Conservation (phyloP, 2,888 invertebrate species). For the Rhodophaea formosa region DNA sequence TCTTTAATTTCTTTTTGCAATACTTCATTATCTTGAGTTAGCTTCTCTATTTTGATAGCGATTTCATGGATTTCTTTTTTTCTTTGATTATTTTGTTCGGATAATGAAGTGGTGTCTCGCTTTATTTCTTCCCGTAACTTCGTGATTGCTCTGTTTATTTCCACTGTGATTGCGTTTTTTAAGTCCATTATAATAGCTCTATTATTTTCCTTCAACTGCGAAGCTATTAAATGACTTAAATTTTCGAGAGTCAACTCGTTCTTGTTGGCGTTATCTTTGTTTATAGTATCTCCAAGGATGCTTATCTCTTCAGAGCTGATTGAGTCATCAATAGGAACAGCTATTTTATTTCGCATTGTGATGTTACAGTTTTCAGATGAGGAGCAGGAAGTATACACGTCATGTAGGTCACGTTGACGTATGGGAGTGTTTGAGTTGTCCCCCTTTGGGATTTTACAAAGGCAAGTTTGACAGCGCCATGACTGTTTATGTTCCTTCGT, state of each 20-base stretch:
- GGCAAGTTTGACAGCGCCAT: neutral
- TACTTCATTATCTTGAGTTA: conserved; percentile 12
- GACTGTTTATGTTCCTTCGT: neutral
- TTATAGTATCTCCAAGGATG: neutral
- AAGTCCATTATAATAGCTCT: no score
- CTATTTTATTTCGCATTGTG: neutral
- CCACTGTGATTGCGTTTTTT: neutral
- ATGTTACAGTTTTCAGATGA: no score
- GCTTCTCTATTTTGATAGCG: neutral
- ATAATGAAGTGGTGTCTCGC: neutral
- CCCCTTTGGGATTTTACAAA: no score
- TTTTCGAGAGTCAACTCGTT: conserved; percentile 2
- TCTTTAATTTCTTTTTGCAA: conserved; percentile 8
- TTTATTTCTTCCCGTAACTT: no score
- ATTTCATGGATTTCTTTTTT: conserved; percentile 2
- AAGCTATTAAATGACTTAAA: neutral
- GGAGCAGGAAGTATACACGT: no score
- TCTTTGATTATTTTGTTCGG: neutral
- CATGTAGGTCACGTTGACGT: no score
- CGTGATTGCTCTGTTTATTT: neutral
- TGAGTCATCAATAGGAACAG: neutral
- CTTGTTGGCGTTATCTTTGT: neutral
- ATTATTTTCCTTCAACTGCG: neutral
- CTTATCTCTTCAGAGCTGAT: neutral
- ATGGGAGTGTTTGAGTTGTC: no score